These are phyloP conservation scores for Pollenia angustigena DNA, from an alignment of 2,888 invertebrate species.

Conservation along the genomic window DNA sequence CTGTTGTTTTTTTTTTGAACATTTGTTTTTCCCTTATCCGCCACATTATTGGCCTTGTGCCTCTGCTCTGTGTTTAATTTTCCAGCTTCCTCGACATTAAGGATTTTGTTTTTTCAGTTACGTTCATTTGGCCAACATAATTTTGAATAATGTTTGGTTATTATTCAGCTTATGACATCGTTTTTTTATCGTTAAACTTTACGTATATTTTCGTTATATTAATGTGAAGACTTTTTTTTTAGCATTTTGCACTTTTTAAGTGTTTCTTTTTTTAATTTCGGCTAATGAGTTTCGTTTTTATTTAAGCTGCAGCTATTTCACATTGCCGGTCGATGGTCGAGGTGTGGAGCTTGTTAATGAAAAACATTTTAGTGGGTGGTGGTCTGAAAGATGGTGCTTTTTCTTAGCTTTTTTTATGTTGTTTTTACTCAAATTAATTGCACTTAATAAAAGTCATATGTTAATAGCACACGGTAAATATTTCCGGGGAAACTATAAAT, in stretches of 20 bases:
- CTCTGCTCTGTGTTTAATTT: background rate
- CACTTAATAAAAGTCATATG: constrained; percentile 30
- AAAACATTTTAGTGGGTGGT: constrained; percentile 58
- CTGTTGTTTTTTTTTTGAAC: constrained; percentile 5
- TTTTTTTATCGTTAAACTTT: constrained; percentile 17
- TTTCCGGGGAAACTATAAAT: constrained; percentile 18
- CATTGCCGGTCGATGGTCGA: constrained; percentile 28
- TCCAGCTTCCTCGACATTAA: background rate
- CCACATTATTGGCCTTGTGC: constrained; percentile 52
- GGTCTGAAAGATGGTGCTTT: constrained; percentile 35
- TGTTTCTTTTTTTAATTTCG: constrained; percentile 31
- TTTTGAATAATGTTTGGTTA: constrained; percentile 69
- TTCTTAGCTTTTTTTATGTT: background rate
- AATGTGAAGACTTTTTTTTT: constrained; percentile 43
- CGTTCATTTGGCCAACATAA: constrained; percentile 44
- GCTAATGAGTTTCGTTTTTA: constrained; percentile 66
- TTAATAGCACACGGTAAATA: constrained; percentile 34
- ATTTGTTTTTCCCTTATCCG: constrained; percentile 6
- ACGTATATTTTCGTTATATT: constrained; percentile 45
- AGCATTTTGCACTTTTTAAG: constrained; percentile 35
- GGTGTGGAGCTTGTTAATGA: constrained; percentile 52
- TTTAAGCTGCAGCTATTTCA: constrained; percentile 34
- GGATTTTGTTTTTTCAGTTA: background rate
- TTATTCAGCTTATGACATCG: constrained; percentile 66
- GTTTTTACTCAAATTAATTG: constrained; percentile 41